Percentiles rank a stretch among this genome's conserved stretches.
Evolutionary conservation across 2,113 vertebrate genomes (phyloP).

Genomic region (Mastomys coucha): DNA sequence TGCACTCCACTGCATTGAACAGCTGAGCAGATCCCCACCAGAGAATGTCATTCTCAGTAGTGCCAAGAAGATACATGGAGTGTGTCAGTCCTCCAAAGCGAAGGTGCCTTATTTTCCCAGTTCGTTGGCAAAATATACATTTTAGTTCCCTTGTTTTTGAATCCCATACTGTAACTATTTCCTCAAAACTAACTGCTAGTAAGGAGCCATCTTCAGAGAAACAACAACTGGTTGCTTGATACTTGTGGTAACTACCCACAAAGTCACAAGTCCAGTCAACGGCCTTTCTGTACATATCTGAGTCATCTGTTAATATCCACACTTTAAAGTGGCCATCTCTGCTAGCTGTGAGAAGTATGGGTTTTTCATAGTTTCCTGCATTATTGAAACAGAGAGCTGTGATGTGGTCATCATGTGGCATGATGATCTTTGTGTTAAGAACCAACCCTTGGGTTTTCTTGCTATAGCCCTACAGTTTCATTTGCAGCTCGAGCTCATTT

Average conservation of each 20-base stretch:
- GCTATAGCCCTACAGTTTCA: slow-evolving; percentile 94
- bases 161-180: slow-evolving; percentile 95
- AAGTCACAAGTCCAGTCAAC: slow-evolving; percentile 96
- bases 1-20: slow-evolving; percentile 95
- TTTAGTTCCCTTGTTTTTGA: slow-evolving; percentile 94
- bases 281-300: slow-evolving; percentile 87
- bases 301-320: slow-evolving; percentile 90
- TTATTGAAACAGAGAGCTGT: slow-evolving; percentile 92
- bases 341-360: slow-evolving; percentile 92
- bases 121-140: slow-evolving; percentile 95
- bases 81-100: slow-evolving; percentile 95
- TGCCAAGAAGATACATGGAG: slow-evolving; percentile 95
- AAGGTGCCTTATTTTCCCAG: slow-evolving; percentile 92
- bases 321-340: slow-evolving; percentile 95
- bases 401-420: slow-evolving; percentile 92
- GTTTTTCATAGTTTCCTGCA: slow-evolving; percentile 77
- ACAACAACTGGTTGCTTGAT: slow-evolving; percentile 91
- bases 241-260: slow-evolving; percentile 94
- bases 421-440: slow-evolving; percentile 94
- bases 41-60: slow-evolving; percentile 90
- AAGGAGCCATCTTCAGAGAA: slow-evolving; percentile 97
- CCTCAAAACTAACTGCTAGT: slow-evolving; percentile 94
- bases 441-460: slow-evolving; percentile 93
- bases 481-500: slow-evolving; percentile 89
- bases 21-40: slow-evolving; percentile 98